phyloP scores from a whole-genome alignment of 1,140 invertebrate species.

The Bombus affinis region DNA sequence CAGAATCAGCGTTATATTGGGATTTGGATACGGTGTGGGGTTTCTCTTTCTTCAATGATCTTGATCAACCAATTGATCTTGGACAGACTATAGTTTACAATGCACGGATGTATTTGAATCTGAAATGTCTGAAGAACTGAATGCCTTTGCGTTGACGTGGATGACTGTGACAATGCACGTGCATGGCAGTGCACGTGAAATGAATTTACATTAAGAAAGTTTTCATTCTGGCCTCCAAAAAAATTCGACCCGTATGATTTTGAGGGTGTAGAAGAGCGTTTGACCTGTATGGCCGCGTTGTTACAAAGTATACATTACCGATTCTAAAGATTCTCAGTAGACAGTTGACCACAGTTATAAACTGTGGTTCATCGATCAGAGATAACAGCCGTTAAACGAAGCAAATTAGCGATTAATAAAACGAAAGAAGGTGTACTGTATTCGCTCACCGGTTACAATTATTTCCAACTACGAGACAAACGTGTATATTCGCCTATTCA shows the following conservation, averaged over 20 bases:
- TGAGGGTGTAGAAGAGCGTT: constrained; percentile 35
- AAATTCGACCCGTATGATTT: constrained; percentile 16
- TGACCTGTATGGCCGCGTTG: constrained; percentile 39
- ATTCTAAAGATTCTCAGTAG: constrained; percentile 56
- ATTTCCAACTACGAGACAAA: constrained; percentile 13
- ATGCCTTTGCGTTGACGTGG: constrained; percentile 21
- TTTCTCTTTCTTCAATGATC: not conserved
- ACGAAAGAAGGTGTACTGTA: constrained; percentile 45
- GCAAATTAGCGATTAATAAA: constrained; percentile 58
- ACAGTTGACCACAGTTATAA: constrained; percentile 40
- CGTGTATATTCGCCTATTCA: no score
- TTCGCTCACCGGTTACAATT: constrained; percentile 33
- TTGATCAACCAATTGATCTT: not conserved
- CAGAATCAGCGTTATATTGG: not conserved
- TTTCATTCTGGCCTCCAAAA: constrained; percentile 46
- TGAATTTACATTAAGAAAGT: constrained; percentile 29
- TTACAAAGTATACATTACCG: constrained; percentile 45
- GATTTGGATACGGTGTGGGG: no score
- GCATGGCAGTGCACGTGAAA: not conserved
- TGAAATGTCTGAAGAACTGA: constrained; percentile 4
- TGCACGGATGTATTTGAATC: constrained; percentile 17
- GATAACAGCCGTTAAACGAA: constrained; percentile 39
- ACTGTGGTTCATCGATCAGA: constrained; percentile 17
- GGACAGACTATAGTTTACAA: not conserved
- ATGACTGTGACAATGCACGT: constrained; percentile 24